Conservation (phyloP, 2,113 vertebrate species). For the Terrapene triunguis region DNA sequence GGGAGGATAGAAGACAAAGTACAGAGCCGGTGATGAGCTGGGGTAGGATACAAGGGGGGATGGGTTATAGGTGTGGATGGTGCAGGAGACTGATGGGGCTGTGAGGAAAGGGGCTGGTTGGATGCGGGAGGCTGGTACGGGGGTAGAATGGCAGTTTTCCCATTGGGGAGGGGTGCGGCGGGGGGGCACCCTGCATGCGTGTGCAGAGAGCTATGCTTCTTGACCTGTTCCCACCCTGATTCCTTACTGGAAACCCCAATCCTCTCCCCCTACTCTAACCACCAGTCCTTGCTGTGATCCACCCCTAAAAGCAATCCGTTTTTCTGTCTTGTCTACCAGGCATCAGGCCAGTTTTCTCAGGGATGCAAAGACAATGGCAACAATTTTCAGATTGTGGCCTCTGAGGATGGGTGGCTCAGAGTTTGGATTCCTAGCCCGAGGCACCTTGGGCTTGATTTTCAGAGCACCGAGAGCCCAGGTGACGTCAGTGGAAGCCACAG, state of each 20-base stretch:
- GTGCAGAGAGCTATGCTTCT: background rate
- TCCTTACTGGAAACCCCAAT: background rate
- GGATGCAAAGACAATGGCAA: background rate
- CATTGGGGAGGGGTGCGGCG: background rate
- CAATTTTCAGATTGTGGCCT: background rate
- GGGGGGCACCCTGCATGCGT: background rate
- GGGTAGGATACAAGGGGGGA: background rate
- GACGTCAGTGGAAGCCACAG: background rate
- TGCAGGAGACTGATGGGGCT: background rate
- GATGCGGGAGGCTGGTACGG: background rate
- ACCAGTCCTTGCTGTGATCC: background rate
- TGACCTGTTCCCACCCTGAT: background rate
- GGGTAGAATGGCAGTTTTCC: background rate
- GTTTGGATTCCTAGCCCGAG: background rate
- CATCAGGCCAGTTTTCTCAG: background rate
- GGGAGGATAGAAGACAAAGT: background rate
- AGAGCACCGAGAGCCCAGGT: background rate
- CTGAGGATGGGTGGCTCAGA: background rate
- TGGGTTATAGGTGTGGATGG: background rate
- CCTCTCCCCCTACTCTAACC: background rate
- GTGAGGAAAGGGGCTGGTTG: background rate
- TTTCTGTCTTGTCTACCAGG: background rate
- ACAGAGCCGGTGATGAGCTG: background rate
- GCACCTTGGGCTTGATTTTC: background rate
- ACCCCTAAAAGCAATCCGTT: background rate